Base-by-base conservation (phyloP, 37 sponge, comb jelly and placozoan genomes). In the Halisarca cf. caerulea region DNA sequence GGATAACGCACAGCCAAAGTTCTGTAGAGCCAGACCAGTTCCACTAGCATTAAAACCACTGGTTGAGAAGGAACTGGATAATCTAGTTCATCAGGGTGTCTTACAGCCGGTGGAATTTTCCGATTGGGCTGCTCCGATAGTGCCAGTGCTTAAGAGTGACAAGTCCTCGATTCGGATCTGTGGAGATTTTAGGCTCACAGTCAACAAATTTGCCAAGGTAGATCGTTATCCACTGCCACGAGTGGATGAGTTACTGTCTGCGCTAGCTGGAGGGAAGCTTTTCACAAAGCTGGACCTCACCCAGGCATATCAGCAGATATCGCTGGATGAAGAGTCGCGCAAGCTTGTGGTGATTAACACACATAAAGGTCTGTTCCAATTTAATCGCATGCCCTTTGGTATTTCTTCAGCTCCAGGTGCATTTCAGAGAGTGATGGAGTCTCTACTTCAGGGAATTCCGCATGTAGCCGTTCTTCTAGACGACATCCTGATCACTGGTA, bases 81-180 rank as follows among this genome's bases (percentile, higher is more conserved):
- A 32, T 5, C 3, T 79, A 20, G 57, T 23, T 35, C 5, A 6
- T 17, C 59, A 55, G n/a, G 61, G 36, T 58, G 85, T 9, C n/a
- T 73, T 72, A 28, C 53, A 3, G 2, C 74, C n/a, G 3, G 85
- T 84, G 4, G 59, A 40, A 24, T 23, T 53, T 75, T 54, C 40
- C 18, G 69, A 86, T 20, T 86, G 86, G 86, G 86, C 80, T 4
- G 58, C 86, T 28, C 69, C 86, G 9, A 78, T 86, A 60, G 86
- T 86, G 3, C 68, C 80, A 64, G 80, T 86, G 28, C 25, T 5
- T 17, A 86, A 86, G 51, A 55, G 35, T 9, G 80, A 78, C n/a
- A n/a, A n/a, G n/a, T 51, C 54, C 27, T 43, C 17, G 30, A 11
- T 86, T 21, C 8, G 81, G 58, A 66, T 80, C 24, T 86, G 81